Percentiles rank a stretch among this genome's conserved stretches.
Evolutionary conservation across 2,888 invertebrate species (phyloP).

Genomic region (Pandemis heparana): DNA sequence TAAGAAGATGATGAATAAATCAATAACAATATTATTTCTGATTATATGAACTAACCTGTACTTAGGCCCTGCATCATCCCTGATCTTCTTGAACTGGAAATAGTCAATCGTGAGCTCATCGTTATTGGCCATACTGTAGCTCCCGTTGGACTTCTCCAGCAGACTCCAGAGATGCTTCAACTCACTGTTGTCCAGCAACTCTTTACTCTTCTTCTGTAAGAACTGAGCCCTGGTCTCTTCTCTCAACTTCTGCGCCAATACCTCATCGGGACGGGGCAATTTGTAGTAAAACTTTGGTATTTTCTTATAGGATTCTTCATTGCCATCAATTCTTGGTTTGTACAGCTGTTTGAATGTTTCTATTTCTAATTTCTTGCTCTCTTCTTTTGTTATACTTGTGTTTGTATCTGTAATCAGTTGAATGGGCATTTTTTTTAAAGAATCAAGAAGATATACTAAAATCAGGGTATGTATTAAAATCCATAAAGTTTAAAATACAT

Average conservation of each 20-base stretch:
- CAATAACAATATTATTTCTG: not conserved
- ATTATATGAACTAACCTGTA: slow-evolving; percentile 81
- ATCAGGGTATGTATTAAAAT: too few species aligned
- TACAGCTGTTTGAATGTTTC: slow-evolving; percentile 85
- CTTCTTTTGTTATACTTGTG: slow-evolving; percentile 74
- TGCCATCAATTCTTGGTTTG: slow-evolving; percentile 78
- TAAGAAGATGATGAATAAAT: too few species aligned
- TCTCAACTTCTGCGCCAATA: slow-evolving; percentile 91
- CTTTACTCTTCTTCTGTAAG: slow-evolving; percentile 93
- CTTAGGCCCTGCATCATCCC: slow-evolving; percentile 90
- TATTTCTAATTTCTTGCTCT: slow-evolving; percentile 79
- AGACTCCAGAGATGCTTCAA: slow-evolving; percentile 93
- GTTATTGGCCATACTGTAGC: slow-evolving; percentile 85
- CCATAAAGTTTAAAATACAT: too few species aligned
- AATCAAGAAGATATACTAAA: not conserved
- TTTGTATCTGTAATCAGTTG: slow-evolving; percentile 63
- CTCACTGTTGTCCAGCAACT: slow-evolving; percentile 95
- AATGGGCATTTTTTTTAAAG: not conserved
- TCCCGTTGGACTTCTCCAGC: slow-evolving; percentile 93
- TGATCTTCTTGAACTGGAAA: slow-evolving; percentile 93
- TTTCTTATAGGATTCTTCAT: slow-evolving; percentile 83
- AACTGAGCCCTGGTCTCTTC: slow-evolving; percentile 96
- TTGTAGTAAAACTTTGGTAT: slow-evolving; percentile 92
- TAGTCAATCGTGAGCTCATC: slow-evolving; percentile 95
- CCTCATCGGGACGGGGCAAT: slow-evolving; percentile 91